phyloP scores from a whole-genome alignment of 1,140 invertebrate species.

The Polyergus mexicanus region DNA sequence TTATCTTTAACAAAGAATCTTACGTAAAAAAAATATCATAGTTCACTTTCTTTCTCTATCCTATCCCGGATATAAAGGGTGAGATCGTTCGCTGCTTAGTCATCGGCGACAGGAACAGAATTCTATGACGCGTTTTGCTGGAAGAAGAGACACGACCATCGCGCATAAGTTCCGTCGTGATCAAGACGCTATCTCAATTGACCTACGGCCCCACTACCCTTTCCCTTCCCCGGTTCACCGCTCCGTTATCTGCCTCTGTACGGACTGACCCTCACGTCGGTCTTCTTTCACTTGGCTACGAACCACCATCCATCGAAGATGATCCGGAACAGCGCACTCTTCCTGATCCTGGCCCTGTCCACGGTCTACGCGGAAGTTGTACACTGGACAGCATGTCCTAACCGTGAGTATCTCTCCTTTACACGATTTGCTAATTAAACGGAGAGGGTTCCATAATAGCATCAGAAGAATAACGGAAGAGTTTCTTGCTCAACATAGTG shows the following conservation, averaged over 20 bases:
- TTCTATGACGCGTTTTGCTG: conserved; percentile 4
- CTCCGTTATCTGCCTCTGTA: conserved; percentile 66
- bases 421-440: conserved; percentile 27
- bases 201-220: conserved; percentile 79
- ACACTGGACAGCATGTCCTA: conserved; percentile 64
- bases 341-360: conserved; percentile 69
- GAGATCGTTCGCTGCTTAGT: neutral
- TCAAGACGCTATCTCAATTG: conserved; percentile 81
- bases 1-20: neutral
- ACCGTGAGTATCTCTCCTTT: conserved; percentile 71
- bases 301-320: conserved; percentile 75
- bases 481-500: conserved; percentile 1
- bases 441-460: neutral
- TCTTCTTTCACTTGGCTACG: conserved; percentile 78
- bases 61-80: neutral
- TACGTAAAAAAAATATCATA: neutral
- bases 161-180: conserved; percentile 27
- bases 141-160: neutral
- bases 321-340: conserved; percentile 73
- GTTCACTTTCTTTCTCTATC: neutral
- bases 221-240: conserved; percentile 20
- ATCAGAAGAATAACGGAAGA: neutral
- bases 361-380: conserved; percentile 74
- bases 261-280: conserved; percentile 65
- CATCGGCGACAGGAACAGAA: neutral